Base-by-base conservation (phyloP, 2,113 vertebrate genomes). In the Pogona vitticeps region DNA sequence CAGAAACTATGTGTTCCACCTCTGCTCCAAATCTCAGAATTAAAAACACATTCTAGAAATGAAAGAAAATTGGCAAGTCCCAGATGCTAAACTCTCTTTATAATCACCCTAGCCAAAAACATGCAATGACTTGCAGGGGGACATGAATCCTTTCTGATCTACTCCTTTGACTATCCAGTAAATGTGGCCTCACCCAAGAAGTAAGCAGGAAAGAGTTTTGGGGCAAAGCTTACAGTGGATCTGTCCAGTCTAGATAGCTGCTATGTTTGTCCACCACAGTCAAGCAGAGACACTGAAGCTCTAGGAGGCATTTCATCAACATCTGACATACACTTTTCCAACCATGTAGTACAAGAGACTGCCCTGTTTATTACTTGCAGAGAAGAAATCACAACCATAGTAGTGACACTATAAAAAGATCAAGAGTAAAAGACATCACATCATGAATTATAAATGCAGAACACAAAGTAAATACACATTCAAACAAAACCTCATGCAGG, bases 331-430 rank as follows among this genome's bases (percentile, higher is more conserved):
- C 52, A 58, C 7, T 33, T 67, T 0, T 0, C 21, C 77, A 76
- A 68, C 0, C 0, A 17, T 1, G 40, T 0, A 14, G 26, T 84
- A 76, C 20, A 23, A n/a, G 3, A 0, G 78, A 6, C 28, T 31
- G 52, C n/a, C 9, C 38, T 72, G 20, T 71, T 10, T 31, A 17
- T 42, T 72, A 52, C 61, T 0, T 1, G 79, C 59, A 40, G 80
- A 36, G 77, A 26, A 14, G 46, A 80, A 73, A 40, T 31, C 58
- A 61, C 28, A 33, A 6, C 9, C 0, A 0, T 78, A 83, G 61
- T 9, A 0, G 31, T 36, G 73, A 68, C 38, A 63, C 80, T 86
- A 88, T 20, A 83, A 72, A 72, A 15, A 70, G 14, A 87, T 84
- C 76, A 40, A 15, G 42, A 86, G 7, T 65, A 91, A 59, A 85